Base-by-base conservation (phyloP, 2,797 vertebrate species). In the Alectoris magna region DNA sequence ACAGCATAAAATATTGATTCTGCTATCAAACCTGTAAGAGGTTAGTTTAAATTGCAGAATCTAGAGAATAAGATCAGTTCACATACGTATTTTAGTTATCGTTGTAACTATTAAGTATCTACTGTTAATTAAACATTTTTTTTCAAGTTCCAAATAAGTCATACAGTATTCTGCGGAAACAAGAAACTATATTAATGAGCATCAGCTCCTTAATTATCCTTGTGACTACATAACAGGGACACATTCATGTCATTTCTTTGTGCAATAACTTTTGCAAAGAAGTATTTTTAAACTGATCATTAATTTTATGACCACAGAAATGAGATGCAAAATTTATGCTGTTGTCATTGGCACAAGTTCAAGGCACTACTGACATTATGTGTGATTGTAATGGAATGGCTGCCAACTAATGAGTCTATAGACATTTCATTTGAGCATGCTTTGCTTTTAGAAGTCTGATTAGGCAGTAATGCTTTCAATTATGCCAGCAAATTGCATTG, bases 221-320 rank as follows among this genome's bases (percentile, higher is more conserved):
- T 95, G 94, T 97, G 97, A 97, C 97, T 98, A 96, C 95, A 96
- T 98, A 97, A 96, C 96, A 97, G 98, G 97, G 97, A 98, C 96
- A 98, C 95, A 95, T 97, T 97, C 94, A 82, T 97, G 97, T 96
- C 93, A 97, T 97, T 97, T 96, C 96, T 97, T 97, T 97, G 96
- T 46, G 93, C 95, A 98, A 97, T 98, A 98, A 98, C 97, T 98
- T 98, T 96, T 97, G 97, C 96, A 96, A 97, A 98, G 97, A 98
- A 98, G 97, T 98, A 98, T 98, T 98, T 98, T 98, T 98, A 98
- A 98, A 97, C 97, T 98, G 98, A 97, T 98, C 98, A 97, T 98
- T 98, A 98, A 98, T 98, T 98, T 98, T 98, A 98, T 97, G 97
- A 93, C 97, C 97, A 88, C 84, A 97, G 97, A 98, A 98, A 98